phyloP scores from a whole-genome alignment of 2,797 vertebrate genomes.

The Pelobates cultripes region DNA sequence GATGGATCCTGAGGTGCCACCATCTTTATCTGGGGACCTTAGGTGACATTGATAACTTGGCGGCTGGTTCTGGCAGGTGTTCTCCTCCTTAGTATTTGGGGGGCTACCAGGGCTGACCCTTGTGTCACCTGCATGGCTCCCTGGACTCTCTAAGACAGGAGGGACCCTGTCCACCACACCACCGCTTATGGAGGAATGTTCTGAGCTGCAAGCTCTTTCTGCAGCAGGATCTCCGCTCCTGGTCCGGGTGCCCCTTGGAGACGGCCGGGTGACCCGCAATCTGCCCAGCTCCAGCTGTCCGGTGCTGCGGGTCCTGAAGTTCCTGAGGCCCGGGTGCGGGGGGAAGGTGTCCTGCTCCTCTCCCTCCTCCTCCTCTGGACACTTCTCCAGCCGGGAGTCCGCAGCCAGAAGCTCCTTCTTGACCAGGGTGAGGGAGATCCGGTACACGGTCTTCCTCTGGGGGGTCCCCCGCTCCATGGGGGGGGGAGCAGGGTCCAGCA shows the following conservation, averaged over 20 bases:
- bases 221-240: not conserved
- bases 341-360: slow-evolving; percentile 70
- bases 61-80: not conserved
- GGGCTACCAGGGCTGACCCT: not conserved
- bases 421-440: slow-evolving; percentile 93
- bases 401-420: slow-evolving; percentile 82
- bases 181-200: slow-evolving; percentile 23
- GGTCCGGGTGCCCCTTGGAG: slow-evolving; percentile 40
- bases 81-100: not conserved
- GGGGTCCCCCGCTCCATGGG: slow-evolving; percentile 80
- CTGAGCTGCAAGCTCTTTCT: slow-evolving; percentile 15
- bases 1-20: not conserved
- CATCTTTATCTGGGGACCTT: not conserved
- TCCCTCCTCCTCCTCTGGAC: slow-evolving; percentile 64
- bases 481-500: slow-evolving; percentile 72
- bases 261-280: slow-evolving; percentile 68
- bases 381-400: slow-evolving; percentile 49
- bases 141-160: not conserved
- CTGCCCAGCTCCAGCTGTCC: slow-evolving; percentile 88
- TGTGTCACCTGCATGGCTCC: not conserved
- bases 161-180: slow-evolving; percentile 3
- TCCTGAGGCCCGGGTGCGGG: slow-evolving; percentile 72
- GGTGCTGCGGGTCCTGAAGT: slow-evolving; percentile 87
- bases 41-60: slow-evolving; percentile 10
- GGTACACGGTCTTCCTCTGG: slow-evolving; percentile 86